Percentiles rank a stretch among this genome's conserved stretches.
These are phyloP conservation scores for Trematocara unimaculatum DNA, from an alignment of 2,113 vertebrate species.

Conservation along the genomic window DNA sequence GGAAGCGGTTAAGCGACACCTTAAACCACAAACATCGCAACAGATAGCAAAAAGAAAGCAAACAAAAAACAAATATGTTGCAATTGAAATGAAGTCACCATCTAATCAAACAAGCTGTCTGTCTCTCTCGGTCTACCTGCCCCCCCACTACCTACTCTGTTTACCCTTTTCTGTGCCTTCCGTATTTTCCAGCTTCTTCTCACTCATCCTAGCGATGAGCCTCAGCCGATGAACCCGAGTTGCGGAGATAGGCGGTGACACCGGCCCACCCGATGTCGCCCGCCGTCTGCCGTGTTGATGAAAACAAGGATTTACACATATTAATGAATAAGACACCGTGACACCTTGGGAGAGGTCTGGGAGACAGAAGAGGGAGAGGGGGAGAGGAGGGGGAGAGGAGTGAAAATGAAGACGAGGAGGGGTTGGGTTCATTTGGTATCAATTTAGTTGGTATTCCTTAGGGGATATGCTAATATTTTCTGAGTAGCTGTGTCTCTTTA, in stretches of 20 bases:
- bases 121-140: not conserved
- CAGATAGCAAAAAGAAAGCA: not conserved
- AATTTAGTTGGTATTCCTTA: slow-evolving; percentile 91
- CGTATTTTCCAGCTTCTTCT: not conserved
- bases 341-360: slow-evolving; percentile 73
- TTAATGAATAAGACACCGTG: slow-evolving; percentile 90
- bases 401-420: slow-evolving; percentile 17
- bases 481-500: slow-evolving; percentile 78
- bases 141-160: not conserved
- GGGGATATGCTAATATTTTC: slow-evolving; percentile 75
- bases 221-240: slow-evolving; percentile 37
- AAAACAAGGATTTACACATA: slow-evolving; percentile 88
- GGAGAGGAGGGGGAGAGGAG: not conserved
- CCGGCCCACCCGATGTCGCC: slow-evolving; percentile 13
- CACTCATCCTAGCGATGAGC: slow-evolving; percentile 34
- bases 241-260: slow-evolving; percentile 18
- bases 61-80: not conserved
- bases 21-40: not conserved
- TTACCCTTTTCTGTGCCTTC: not conserved
- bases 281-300: slow-evolving; percentile 41
- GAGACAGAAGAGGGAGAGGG: not conserved
- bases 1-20: not conserved
- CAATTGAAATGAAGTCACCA: not conserved
- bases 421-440: slow-evolving; percentile 66
- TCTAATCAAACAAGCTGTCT: not conserved